phyloP scores from a whole-genome alignment of 2,113 vertebrate species.

The Coregonus clupeaformis region DNA sequence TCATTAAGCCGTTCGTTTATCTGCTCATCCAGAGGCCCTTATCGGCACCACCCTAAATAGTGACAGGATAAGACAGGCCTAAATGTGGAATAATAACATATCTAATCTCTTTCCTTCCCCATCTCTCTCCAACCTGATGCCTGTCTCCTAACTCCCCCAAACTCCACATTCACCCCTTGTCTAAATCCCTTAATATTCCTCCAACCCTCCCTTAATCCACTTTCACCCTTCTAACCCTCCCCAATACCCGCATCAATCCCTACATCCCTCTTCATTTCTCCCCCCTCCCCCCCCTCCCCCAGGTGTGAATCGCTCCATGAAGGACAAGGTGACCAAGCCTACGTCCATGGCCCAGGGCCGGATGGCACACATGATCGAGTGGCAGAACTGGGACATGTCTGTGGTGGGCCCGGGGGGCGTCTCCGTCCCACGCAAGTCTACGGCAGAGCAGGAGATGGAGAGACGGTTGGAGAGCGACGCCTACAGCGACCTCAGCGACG shows the following conservation, averaged over 20 bases:
- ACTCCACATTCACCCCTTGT: neutral
- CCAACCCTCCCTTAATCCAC: neutral
- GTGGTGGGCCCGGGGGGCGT: constrained; percentile 68
- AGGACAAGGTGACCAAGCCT: constrained; percentile 96
- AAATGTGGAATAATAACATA: constrained; percentile 26
- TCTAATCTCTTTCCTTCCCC: neutral
- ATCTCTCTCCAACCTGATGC: neutral
- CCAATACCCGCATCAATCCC: constrained; percentile 10
- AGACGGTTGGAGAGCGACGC: constrained; percentile 90
- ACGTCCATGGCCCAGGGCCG: constrained; percentile 95
- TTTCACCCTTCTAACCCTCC: constrained; percentile 10
- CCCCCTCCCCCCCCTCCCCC: constrained; percentile 11
- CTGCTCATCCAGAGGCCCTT: constrained; percentile 2
- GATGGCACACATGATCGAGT: constrained; percentile 98
- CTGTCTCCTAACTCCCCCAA: neutral
- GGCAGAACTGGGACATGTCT: constrained; percentile 94
- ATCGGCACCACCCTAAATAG: constrained; percentile 2
- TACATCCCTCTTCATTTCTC: neutral
- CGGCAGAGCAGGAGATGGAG: constrained; percentile 83
- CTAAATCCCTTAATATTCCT: neutral
- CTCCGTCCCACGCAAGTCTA: constrained; percentile 72
- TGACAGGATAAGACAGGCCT: constrained; percentile 4
- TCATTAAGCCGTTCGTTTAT: neutral
- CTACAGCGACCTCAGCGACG: constrained; percentile 95
- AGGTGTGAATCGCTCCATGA: constrained; percentile 93